Base-by-base conservation (phyloP, 1,140 invertebrate species). In the Drosophila truncata region DNA sequence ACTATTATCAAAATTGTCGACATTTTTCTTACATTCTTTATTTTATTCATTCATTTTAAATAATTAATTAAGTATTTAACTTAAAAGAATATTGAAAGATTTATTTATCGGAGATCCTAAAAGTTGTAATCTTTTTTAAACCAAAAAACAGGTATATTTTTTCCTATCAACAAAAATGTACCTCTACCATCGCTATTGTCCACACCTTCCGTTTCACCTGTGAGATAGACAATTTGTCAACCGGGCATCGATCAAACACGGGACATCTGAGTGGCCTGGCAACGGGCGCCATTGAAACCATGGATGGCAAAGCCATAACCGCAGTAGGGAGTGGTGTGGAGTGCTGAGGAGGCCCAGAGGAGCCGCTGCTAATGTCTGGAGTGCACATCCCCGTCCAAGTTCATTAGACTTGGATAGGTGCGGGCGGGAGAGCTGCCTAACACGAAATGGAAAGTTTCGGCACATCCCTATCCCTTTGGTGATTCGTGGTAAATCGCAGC, bases 361-460 rank as follows among this genome's bases (percentile, higher is more conserved):
- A 72, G 47, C 20, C 41, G 29, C 66, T 35, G 44, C 75, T 66
- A 73, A 60, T 80, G 77, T 65, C 44, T 81, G 52, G 63, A 72
- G 44, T 44, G 66, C 77, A 80, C 80, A 54, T 33, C 60, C 79
- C 81, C 84, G 85, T 90, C 76, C 79, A 85, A 90, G 85, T 90
- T 90, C 85, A 90, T 90, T 90, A 85, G 85, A 82, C 82, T 90
- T 80, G 72, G 61, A 82, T 90, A 82, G 80, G 73, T 64, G 61
- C 46, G 42, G 49, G 35, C 31, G 50, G 50, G 8, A 23, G 47
- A 65, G 64, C 71, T 62, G 37, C 71, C 66, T 47, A 75, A 80
- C 81, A 86, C 81, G 85, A 91, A 85, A 91, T 91, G 86, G 78
- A 90, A 91, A 91, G 75, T 80, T 90, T 85, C 65, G 54, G 54